Base-by-base conservation (phyloP, 2,113 vertebrate genomes). In the Xiphophorus maculatus region DNA sequence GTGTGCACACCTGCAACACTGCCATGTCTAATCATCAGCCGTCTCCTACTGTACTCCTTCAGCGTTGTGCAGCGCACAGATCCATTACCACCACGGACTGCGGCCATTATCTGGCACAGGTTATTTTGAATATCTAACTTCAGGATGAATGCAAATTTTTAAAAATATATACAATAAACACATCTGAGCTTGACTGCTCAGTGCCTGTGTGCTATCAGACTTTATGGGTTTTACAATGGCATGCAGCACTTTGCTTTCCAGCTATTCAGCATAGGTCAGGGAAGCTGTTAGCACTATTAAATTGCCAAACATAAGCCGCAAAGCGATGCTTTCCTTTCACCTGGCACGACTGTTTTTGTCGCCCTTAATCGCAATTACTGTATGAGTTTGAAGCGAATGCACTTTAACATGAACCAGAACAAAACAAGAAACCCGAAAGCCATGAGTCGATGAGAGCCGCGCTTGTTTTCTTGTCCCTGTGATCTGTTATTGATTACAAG, bases 1-100 rank as follows among this genome's bases (percentile, higher is more conserved):
- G 82, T 83, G 82, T 86, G 87, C 51, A 63, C 76, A 88, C 33
- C 82, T 82, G 85, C 54, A 83, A 78, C 79, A 82, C 37, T 58
- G 74, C 67, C 75, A 75, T 69, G 71, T 82, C 60, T 87, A 79
- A 82, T 85, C 78, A 67, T 71, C 58, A 73, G 37, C 62, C 32
- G 44, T 61, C 71, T 85, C 73, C 82, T 44, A 74, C 40, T 61
- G n/a, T 61, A 27, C 27, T 62, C 66, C 76, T 82, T 75, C 30
- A 51, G 30, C 66, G 76, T 75, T 37, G 68, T 37, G 71, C 69
- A 60, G 64, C 76, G 71, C 62, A 11, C 54, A 40, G 62, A 73
- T 79, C 66, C 63, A 68, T 68, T n/a, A 28, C 40, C 61, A 61
- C 30, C 67, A 84, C 54, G 77, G 27, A 61, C 12, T 51, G 25